Base-by-base conservation (phyloP, 2,888 invertebrate genomes). In the Nomada flava region DNA sequence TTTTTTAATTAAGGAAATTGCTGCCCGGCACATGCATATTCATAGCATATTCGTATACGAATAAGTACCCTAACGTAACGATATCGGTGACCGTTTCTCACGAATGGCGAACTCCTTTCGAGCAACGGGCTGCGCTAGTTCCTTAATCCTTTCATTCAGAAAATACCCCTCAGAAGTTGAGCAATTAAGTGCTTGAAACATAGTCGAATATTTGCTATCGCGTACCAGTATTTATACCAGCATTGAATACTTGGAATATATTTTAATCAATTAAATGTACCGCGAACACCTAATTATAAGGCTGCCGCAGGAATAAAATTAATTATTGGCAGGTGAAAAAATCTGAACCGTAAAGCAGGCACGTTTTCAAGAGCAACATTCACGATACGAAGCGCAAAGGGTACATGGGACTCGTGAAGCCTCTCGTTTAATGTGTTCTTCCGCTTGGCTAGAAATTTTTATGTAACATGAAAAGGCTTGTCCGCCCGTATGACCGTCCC, bases 1-100 rank as follows among this genome's bases (percentile, higher is more conserved):
- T 29, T 60, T 74, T 71, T 79, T 60, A 86, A 86, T 86, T 83
- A 86, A 86, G 80, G 15, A 79, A 83, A 85, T 85, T 82, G 69
- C 65, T 36, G 18, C 26, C n/a, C 69, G 29, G 26, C 42, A 5
- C 69, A 62, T 82, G 77, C 67, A 77, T 74, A 77, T 77, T 73
- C 82, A 82, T 71, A 9, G 57, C 18, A 36, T 52, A 62, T 55
- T 71, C 67, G 50, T 53, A 55, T 18, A 20, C 23, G 44, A 65
- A 23, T 68, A 65, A 76, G 42, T 55, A 42, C 20, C 15, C 52
- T 26, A 50, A 15, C 23, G 53, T 47, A 60, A 60, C 20, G 23
- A 29, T 62, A 62, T 77, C 67, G 23, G 44, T 47, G 23, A 4
- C n/a, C 23, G 1, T 18, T 36, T 29, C 10, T 13, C 2, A 18